Percentiles rank a stretch among this genome's conserved stretches.
These are phyloP conservation scores for Sprattus sprattus DNA, from an alignment of 2,113 vertebrate genomes.

Conservation along the genomic window DNA sequence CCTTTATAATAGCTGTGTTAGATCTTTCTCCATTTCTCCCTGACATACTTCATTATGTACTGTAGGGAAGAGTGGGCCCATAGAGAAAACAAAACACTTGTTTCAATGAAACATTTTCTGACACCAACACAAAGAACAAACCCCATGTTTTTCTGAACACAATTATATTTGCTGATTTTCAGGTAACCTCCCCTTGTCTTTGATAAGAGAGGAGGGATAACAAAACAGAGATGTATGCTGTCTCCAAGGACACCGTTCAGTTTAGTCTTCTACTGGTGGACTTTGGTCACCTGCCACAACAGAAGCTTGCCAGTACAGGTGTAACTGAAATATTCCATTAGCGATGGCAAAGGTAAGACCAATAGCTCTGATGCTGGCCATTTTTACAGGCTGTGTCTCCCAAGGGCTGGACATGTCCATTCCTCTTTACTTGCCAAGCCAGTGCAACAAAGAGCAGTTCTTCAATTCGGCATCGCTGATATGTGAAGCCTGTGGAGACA, in stretches of 20 bases:
- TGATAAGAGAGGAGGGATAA: not conserved
- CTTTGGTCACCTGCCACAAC: not conserved
- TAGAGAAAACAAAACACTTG: too few relatives aligned
- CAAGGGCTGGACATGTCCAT: not conserved
- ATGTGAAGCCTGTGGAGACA: not conserved
- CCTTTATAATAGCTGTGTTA: too few relatives aligned
- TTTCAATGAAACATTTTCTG: too few relatives aligned
- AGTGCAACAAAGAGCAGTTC: not conserved
- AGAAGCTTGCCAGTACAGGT: not conserved
- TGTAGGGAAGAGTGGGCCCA: too few relatives aligned
- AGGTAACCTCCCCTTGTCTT: not conserved
- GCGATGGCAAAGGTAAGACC: not conserved
- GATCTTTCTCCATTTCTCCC: too few relatives aligned
- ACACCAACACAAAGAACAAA: too few relatives aligned
- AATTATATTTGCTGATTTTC: not conserved
- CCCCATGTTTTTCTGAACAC: not conserved
- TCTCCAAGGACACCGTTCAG: not conserved
- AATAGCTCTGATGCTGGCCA: not conserved
- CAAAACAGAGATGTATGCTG: not conserved
- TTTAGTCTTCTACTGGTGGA: not conserved
- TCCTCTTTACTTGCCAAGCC: not conserved
- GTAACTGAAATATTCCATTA: not conserved
- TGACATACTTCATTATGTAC: too few relatives aligned
- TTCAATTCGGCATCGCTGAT: not conserved
- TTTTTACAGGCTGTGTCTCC: not conserved